A percentile compares a stretch with the other conserved stretches of the same genome.
Evolutionary conservation across 2,888 invertebrate species (phyloP).

Genomic region (Lycocerus yunnanus): DNA sequence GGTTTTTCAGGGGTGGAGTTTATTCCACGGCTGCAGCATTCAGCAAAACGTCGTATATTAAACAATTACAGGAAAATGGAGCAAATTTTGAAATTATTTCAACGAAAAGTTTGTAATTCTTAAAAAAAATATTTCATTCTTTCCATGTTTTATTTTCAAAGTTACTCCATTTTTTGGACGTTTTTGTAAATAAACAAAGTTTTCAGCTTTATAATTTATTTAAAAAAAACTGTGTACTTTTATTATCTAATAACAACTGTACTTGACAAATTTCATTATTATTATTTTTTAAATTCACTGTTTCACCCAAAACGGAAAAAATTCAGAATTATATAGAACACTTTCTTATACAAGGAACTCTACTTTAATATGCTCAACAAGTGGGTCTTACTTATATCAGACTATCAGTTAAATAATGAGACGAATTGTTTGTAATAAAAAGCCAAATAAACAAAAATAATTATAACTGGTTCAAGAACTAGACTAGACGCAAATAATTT

Average conservation of each 20-base stretch:
- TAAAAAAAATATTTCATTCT: too few species aligned
- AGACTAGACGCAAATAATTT: too few species aligned
- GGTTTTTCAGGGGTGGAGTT: slow-evolving; percentile 77
- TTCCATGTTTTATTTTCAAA: too few species aligned
- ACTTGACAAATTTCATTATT: not conserved
- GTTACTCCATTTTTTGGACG: not conserved
- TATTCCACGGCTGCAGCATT: slow-evolving; percentile 86
- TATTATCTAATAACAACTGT: not conserved
- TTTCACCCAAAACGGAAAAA: not conserved
- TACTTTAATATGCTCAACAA: too few species aligned
- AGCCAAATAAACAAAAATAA: too few species aligned
- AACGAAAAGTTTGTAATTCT: not conserved
- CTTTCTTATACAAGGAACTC: not conserved
- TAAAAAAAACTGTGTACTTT: not conserved
- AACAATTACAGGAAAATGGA: slow-evolving; percentile 73
- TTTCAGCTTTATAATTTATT: not conserved
- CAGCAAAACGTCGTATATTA: slow-evolving; percentile 75
- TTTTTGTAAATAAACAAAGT: not conserved
- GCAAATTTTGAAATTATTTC: slow-evolving; percentile 69
- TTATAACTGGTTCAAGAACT: too few species aligned
- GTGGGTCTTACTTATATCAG: too few species aligned
- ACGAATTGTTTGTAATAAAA: too few species aligned
- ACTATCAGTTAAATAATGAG: too few species aligned
- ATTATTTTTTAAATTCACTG: too few species aligned
- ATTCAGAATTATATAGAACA: not conserved